These are phyloP conservation scores for Amphipoea oculea DNA, from an alignment of 2,888 invertebrate genomes.

Conservation along the genomic window DNA sequence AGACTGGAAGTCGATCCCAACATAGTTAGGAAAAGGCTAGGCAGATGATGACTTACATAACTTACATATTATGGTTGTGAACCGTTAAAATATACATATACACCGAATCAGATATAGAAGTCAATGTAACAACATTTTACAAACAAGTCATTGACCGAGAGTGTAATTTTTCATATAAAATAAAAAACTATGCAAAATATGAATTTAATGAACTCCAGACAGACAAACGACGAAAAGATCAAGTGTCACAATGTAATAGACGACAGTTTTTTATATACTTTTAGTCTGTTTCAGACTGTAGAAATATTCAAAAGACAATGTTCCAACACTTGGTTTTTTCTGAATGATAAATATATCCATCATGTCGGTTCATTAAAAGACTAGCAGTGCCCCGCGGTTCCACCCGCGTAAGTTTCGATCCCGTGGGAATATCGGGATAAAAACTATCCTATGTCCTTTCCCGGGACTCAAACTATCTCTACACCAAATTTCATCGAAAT, in stretches of 20 bases:
- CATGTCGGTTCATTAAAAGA: not conserved
- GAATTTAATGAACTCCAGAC: slow-evolving; percentile 35
- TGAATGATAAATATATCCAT: not conserved
- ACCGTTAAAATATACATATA: not conserved
- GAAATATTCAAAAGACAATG: not conserved
- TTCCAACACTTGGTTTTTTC: not conserved
- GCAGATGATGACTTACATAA: too few relatives aligned
- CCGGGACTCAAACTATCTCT: too few relatives aligned
- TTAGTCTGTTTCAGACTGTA: not conserved
- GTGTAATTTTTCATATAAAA: slow-evolving; percentile 4
- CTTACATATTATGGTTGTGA: not conserved
- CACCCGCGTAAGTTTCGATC: too few relatives aligned
- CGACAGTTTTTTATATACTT: not conserved
- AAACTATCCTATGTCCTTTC: too few relatives aligned
- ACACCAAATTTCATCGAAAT: too few relatives aligned
- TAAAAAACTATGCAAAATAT: not conserved
- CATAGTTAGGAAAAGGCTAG: not conserved
- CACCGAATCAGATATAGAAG: not conserved
- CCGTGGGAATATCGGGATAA: too few relatives aligned
- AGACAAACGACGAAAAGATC: slow-evolving; percentile 30
- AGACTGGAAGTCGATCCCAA: not conserved
- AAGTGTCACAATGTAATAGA: slow-evolving; percentile 22
- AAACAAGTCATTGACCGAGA: slow-evolving; percentile 16
- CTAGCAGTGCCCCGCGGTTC: too few relatives aligned
- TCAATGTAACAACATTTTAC: not conserved